A percentile compares a stretch with the other conserved stretches of the same genome.
These are phyloP conservation scores for Fistularia commersonii DNA, from an alignment of 2,797 vertebrate genomes.

Conservation along the genomic window DNA sequence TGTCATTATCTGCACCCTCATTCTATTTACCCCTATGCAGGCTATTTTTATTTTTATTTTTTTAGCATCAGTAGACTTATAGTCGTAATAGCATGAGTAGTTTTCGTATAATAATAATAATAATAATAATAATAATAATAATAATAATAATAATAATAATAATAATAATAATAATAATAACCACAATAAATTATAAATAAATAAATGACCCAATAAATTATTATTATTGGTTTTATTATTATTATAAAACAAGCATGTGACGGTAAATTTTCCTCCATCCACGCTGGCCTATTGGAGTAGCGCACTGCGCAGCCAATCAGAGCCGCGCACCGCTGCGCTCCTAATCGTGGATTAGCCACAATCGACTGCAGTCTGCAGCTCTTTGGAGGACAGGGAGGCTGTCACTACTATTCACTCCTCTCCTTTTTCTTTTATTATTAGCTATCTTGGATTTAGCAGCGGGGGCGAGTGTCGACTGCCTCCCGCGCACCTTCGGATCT, in stretches of 20 bases:
- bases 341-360: slow-evolving; percentile 67
- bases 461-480: slow-evolving; percentile 9
- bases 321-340: slow-evolving; percentile 39
- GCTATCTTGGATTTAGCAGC: slow-evolving; percentile 38
- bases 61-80: too few species aligned
- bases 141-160: too few species aligned
- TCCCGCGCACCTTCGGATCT: slow-evolving; percentile 20
- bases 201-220: too few species aligned
- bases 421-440: slow-evolving; percentile 43
- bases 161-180: too few species aligned
- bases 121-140: too few species aligned
- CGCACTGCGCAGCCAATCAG: slow-evolving; percentile 65
- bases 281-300: slow-evolving; percentile 49
- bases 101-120: too few species aligned
- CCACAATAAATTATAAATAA: too few species aligned
- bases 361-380: slow-evolving; percentile 60
- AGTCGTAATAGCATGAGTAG: too few species aligned
- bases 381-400: slow-evolving; percentile 41
- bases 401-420: slow-evolving; percentile 44
- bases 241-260: neutral
- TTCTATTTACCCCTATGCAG: too few species aligned
- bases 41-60: too few species aligned
- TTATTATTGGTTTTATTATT: too few species aligned
- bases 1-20: too few species aligned
- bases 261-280: slow-evolving; percentile 23